Evolutionary conservation across 2,888 invertebrate species (phyloP).

Genomic region (Spialia ferax): DNA sequence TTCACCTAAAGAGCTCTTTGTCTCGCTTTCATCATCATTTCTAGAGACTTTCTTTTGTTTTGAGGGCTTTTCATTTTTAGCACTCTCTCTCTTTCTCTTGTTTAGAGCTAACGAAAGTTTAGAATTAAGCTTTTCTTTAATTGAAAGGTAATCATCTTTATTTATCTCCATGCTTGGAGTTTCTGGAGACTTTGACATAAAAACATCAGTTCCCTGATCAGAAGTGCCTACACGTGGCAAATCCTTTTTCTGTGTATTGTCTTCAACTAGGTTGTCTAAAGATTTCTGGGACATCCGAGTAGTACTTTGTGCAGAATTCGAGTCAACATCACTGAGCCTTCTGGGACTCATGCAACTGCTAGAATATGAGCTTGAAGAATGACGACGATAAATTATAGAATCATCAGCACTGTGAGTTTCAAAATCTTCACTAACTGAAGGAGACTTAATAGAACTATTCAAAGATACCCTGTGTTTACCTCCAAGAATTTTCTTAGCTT

Average conservation of each 20-base stretch:
- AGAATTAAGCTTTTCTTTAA: conserved; percentile 78
- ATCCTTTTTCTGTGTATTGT: neutral
- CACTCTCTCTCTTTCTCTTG: conserved; percentile 74
- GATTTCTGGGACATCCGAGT: conserved; percentile 37
- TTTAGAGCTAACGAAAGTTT: conserved; percentile 77
- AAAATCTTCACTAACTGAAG: conserved; percentile 88
- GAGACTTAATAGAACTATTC: conserved; percentile 79
- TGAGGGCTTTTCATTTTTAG: conserved; percentile 66
- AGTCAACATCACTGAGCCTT: conserved; percentile 85
- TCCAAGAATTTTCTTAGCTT: conserved; percentile 67
- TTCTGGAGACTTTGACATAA: conserved; percentile 56
- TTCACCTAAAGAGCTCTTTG: conserved; percentile 46
- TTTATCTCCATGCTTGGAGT: conserved; percentile 62
- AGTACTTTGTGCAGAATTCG: conserved; percentile 45
- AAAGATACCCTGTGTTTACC: conserved; percentile 72
- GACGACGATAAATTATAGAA: conserved; percentile 93
- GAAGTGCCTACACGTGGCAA: conserved; percentile 2
- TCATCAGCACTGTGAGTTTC: conserved; percentile 89
- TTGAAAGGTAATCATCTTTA: conserved; percentile 75
- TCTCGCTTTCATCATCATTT: conserved; percentile 47
- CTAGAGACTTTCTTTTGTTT: conserved; percentile 68
- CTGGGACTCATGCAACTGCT: conserved; percentile 89
- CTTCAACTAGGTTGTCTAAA: conserved; percentile 47
- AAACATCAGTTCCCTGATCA: conserved; percentile 46
- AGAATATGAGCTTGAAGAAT: conserved; percentile 94